A percentile compares a stretch with the other conserved stretches of the same genome.
Evolutionary conservation across 2,113 vertebrate species (phyloP).

Genomic region (Paraplagusia blochii): DNA sequence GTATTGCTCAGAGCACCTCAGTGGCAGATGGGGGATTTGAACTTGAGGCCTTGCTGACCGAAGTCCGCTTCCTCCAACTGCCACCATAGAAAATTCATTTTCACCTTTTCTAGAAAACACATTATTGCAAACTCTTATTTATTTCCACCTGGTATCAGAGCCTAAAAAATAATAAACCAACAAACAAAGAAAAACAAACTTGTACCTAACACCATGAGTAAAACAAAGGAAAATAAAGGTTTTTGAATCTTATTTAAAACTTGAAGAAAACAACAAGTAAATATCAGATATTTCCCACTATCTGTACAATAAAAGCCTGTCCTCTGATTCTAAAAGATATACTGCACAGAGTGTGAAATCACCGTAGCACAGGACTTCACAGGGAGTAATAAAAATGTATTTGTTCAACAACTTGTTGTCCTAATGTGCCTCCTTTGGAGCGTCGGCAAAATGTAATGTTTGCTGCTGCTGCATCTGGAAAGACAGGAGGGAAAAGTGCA

Average conservation of each 20-base stretch:
- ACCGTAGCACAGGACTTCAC: conserved; percentile 15
- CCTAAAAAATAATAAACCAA: background rate
- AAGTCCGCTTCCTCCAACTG: too few species aligned
- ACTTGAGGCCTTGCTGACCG: too few species aligned
- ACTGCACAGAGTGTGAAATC: conserved; percentile 7
- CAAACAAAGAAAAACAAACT: background rate
- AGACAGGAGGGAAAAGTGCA: background rate
- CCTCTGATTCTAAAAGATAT: conserved; percentile 3
- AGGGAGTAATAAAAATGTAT: conserved; percentile 39
- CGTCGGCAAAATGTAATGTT: conserved; percentile 30
- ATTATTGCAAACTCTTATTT: background rate
- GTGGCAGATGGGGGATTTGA: too few species aligned
- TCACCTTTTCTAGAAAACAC: too few species aligned
- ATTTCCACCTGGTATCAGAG: background rate
- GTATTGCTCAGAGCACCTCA: too few species aligned
- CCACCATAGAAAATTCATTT: too few species aligned
- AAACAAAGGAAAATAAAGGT: background rate
- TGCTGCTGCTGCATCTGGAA: conserved; percentile 11
- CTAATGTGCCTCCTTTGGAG: conserved; percentile 41
- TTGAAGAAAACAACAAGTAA: too few species aligned
- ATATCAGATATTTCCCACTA: too few species aligned
- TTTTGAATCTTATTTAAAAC: background rate
- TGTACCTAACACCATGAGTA: too few species aligned
- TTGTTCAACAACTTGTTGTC: conserved; percentile 28
- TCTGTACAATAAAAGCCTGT: too few species aligned